These are phyloP conservation scores for Druceiella hillmani DNA, from an alignment of 2,888 invertebrate species.

Conservation along the genomic window DNA sequence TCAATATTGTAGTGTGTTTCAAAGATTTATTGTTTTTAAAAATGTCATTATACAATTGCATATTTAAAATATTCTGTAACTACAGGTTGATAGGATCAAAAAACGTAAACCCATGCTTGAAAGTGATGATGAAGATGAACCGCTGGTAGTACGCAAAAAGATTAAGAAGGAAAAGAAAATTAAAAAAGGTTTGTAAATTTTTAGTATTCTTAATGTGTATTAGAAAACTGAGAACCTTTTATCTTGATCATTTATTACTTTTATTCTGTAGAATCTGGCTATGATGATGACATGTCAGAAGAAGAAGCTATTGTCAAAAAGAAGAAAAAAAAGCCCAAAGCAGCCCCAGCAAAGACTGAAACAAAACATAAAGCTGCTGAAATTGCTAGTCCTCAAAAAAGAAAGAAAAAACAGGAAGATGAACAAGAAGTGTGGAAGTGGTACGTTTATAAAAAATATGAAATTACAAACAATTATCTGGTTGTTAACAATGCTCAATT, in stretches of 20 bases:
- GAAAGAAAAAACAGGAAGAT: constrained; percentile 77
- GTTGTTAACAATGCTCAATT: too few relatives aligned
- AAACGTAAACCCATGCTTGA: constrained; percentile 30
- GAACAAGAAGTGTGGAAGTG: constrained; percentile 88
- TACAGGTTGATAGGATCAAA: too few relatives aligned
- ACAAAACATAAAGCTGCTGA: constrained; percentile 33
- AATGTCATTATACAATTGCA: too few relatives aligned
- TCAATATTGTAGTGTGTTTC: too few relatives aligned
- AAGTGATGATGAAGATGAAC: constrained; percentile 67
- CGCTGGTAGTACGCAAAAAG: constrained; percentile 62
- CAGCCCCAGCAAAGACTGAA: constrained; percentile 30
- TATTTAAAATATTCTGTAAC: too few relatives aligned
- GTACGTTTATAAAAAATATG: too few relatives aligned
- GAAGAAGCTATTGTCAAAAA: constrained; percentile 56
- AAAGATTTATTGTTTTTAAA: too few relatives aligned
- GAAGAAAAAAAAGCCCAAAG: constrained; percentile 42
- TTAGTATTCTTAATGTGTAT: constrained; percentile 2
- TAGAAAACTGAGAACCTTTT: constrained; percentile 1
- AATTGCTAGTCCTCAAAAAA: constrained; percentile 54
- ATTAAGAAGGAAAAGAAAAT: constrained; percentile 53
- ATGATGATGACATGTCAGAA: constrained; percentile 53
- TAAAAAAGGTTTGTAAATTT: constrained; percentile 43
- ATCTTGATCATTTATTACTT: background rate
- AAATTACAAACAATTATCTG: too few relatives aligned
- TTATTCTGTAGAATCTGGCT: constrained; percentile 40